Evolutionary conservation across 2,888 invertebrate species (phyloP), one percentile per base, ranked within the genome.

Genomic region (Hirtodrosophila duncani): DNA sequence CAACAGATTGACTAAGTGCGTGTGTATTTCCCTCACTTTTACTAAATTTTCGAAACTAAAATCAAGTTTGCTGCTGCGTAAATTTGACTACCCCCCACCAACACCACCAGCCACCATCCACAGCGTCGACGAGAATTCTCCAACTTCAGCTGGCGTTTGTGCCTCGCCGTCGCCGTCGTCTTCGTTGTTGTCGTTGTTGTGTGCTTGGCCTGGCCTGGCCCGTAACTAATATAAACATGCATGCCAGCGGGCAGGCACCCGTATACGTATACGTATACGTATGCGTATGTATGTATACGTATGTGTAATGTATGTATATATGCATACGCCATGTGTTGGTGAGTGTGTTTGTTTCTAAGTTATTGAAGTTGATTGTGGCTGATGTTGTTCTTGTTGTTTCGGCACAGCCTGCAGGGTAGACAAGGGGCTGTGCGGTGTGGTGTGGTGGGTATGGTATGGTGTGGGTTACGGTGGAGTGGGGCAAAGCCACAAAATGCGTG

Each of bases 311-410:
- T n/a, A 4, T 13, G 10, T 13, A n/a, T n/a, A n/a, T n/a, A n/a
- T n/a, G n/a, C n/a, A n/a, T n/a, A n/a, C n/a, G n/a, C 30, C 27
- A 29, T 26, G 21, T 49, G 34, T 38, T 26, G 48, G 17, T 38
- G 17, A 33, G 20, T 42, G 33, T 21, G 26, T 33, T 34, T 36
- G 38, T 50, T 27, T 34, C 36, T 48, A 53, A 53, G 64, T 55
- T 67, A 63, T 68, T 67, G 53, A 57, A 67, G 68, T 67, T 67
- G 57, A 64, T 61, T 68, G 57, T 67, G 65, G 55, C 27, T 49
- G 55, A 27, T 55, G 50, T 36, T 56, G 43, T 34, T 53, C 52
- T 49, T 36, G 43, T 34, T 53, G 58, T 49, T 36, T 44, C 24
- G 27, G 24, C 4, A 21, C 39, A 43, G 57, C 44, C 51, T 59